Evolutionary conservation across 2,113 vertebrate species (phyloP), one percentile per base, ranked within the genome.

Genomic region (Lethenteron reissneri): DNA sequence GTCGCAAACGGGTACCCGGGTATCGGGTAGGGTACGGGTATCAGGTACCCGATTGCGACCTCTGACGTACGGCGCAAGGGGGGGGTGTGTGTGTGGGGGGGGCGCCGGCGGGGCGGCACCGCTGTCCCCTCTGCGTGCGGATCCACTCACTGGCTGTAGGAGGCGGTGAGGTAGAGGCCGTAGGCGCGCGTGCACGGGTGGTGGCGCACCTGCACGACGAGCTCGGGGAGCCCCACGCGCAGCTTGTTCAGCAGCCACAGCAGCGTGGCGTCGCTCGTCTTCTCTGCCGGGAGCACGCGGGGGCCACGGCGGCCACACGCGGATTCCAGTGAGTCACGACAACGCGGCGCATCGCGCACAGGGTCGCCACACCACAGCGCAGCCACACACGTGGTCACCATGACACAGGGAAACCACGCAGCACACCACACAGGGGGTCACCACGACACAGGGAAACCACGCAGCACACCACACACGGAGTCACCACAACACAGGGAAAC

Each of bases 211-310:
- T 97, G 92, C 77, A 95, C 88, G 75, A 96, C 95, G 79, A 97
- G 88, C 77, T 96, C 92, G 0, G 92, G 92, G 77, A 97, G 90
- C 75, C 90, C 88, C 74, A 95, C 83, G 21, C 92, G 88, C 78
- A 97, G 88, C 80, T 92, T 91, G 81, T 96, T 97, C 73, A 96
- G 86, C 74, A 97, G 80, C 85, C 92, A 96, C 58, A 96, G 85
- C 76, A 96, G 83, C 12, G 91, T 96, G 84, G 94, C 91, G 81
- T 96, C 92, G n/a, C 96, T 91, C 1, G 86, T 97, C 10, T 78
- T 81, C 77, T 96, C 92, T 97, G 83, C 73, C 69, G 72, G 72
- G 78, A 75, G 71, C 76, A 78, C 73, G 57, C 4, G 70, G 57
- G 56, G 58, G 60, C 70, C 75, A 73, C 72, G 74, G 41, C 21